These are phyloP conservation scores for Pseudochromis fuscus DNA, from an alignment of 2,797 vertebrate species.

Conservation along the genomic window DNA sequence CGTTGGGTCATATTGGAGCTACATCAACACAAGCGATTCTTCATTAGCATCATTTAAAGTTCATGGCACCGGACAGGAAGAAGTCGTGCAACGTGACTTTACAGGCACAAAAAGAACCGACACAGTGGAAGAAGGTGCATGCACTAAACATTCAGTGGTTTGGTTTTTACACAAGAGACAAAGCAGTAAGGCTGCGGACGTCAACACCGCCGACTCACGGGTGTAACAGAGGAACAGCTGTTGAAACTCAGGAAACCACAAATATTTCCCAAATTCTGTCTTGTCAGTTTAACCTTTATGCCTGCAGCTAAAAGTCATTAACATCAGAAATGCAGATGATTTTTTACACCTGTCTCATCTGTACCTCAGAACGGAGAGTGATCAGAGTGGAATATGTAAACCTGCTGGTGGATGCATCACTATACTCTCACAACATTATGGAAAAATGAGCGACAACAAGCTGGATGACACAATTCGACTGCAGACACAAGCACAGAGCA, in stretches of 20 bases:
- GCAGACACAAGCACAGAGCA: too few species aligned
- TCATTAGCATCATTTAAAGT: neutral
- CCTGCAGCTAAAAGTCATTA: too few species aligned
- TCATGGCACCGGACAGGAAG: conserved; percentile 23
- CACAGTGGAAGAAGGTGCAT: neutral
- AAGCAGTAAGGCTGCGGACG: neutral
- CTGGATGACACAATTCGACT: too few species aligned
- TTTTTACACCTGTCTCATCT: neutral
- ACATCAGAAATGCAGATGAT: neutral
- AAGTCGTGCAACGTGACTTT: neutral
- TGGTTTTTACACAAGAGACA: neutral
- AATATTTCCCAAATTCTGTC: conserved; percentile 4
- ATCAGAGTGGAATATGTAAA: neutral
- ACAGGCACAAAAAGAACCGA: conserved; percentile 43
- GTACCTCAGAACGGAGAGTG: neutral
- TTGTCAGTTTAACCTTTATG: too few species aligned
- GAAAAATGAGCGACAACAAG: too few species aligned
- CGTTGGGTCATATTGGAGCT: neutral
- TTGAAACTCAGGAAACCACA: conserved; percentile 11
- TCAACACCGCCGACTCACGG: neutral
- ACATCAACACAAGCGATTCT: neutral
- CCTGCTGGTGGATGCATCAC: too few species aligned
- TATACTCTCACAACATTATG: too few species aligned
- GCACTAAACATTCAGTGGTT: neutral
- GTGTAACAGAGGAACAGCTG: neutral